Evolutionary conservation across 53 echinoderm and acorn worm species (phyloP), one percentile per base, ranked within the genome.

Genomic region (Echinometra lucunter): DNA sequence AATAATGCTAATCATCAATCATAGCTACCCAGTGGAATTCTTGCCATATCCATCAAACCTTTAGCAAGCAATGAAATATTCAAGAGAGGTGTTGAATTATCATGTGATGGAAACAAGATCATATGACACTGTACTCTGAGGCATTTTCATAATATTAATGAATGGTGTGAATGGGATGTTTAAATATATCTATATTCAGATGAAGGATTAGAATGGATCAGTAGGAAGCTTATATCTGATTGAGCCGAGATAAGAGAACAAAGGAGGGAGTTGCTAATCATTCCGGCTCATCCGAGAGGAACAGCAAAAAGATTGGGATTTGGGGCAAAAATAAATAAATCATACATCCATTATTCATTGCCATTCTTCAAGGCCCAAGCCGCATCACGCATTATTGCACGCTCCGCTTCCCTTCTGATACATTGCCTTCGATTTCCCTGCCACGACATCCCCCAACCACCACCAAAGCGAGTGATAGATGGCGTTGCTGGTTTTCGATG

Each of bases 281-380:
- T 42, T 21, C 78, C 7, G 78, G 18, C 21, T 1, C 23, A 5
- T 13, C 56, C 13, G 56, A 49, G 88, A 55, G 13, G 49, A 88
- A 88, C 8, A 37, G 34, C 0, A 88, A 56, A 88, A 55, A 88
- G 49, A 88, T 53, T 88, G 55, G 32, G 49, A 88, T 49, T 55
- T 49, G 37, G 88, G 88, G 88, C 49, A 88, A 56, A 56, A 88
- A 88, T 55, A 88, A 56, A 88, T 88, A 88, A 88, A 88, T 53
- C 88, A 88, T 55, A 55, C 56, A 88, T 88, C 53, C 88, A 88
- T 88, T 88, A 88, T 88, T 88, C 88, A 88, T 88, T 3, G 18
- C 9, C 30, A 88, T 88, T 88, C 88, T 88, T 88, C 88, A 49
- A 88, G 56, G 88, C 56, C 30, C 49, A 32, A 88, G 88, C 88